Percentiles rank a stretch among this genome's conserved stretches.
phyloP scores from a whole-genome alignment of 2,888 invertebrate genomes.

The Apotomis capreana region DNA sequence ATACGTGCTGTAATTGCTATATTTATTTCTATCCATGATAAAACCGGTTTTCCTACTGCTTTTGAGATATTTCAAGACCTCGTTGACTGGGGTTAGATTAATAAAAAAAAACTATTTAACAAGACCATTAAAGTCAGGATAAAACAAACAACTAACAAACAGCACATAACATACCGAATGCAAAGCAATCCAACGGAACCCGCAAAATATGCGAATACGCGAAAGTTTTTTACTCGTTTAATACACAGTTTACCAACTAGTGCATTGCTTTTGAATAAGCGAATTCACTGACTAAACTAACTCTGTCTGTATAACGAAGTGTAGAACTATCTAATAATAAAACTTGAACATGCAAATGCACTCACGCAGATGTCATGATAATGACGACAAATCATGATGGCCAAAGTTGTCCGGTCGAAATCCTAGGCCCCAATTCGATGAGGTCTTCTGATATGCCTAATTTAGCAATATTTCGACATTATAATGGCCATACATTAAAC shows the following conservation, averaged over 20 bases:
- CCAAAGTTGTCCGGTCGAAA: too few species aligned
- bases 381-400: too few species aligned
- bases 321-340: not conserved
- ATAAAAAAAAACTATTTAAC: not conserved
- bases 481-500: too few species aligned
- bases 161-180: not conserved
- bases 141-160: not conserved
- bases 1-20: too few species aligned
- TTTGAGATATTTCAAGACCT: too few species aligned
- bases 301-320: not conserved
- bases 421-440: too few species aligned
- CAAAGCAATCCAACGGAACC: not conserved
- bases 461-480: too few species aligned
- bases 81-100: too few species aligned
- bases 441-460: too few species aligned
- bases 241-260: not conserved
- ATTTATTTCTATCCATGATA: too few species aligned
- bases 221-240: conserved; percentile 1
- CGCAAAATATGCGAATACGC: not conserved
- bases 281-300: not conserved
- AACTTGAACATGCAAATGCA: not conserved
- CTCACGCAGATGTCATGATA: too few species aligned
- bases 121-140: not conserved
- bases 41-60: too few species aligned
- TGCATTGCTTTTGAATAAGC: not conserved